These are phyloP conservation scores for Monarcha castaneiventris DNA, from an alignment of 2,113 vertebrate genomes.

Conservation along the genomic window DNA sequence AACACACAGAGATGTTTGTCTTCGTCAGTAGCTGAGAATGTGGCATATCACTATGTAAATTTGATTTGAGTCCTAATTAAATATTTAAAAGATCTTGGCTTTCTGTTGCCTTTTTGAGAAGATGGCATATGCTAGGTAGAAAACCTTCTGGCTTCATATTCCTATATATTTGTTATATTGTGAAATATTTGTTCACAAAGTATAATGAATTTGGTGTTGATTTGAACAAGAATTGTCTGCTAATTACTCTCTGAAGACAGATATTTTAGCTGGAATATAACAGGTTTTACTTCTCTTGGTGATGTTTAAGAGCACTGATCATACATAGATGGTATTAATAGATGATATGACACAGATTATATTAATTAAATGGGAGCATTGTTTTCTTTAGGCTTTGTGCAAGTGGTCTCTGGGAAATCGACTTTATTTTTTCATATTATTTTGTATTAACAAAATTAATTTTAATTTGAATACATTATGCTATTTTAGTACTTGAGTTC, in stretches of 20 bases:
- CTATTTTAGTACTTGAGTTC: not conserved
- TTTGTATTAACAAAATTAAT: not conserved
- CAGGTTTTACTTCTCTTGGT: not conserved
- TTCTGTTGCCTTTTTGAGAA: conserved; percentile 45
- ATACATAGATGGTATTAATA: not conserved
- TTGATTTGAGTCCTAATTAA: conserved; percentile 67
- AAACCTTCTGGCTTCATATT: conserved; percentile 2
- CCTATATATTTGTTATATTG: not conserved
- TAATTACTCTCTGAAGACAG: not conserved
- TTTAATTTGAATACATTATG: not conserved
- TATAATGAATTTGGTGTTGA: not conserved
- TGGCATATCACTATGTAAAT: conserved; percentile 52
- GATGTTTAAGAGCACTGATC: not conserved
- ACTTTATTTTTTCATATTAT: not conserved
- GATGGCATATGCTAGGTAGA: conserved; percentile 27
- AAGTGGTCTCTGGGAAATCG: not conserved
- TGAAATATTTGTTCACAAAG: conserved; percentile 31
- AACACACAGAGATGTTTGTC: conserved; percentile 35
- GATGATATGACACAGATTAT: not conserved
- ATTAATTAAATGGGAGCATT: not conserved
- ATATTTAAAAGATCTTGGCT: conserved; percentile 50
- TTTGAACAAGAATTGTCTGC: not conserved
- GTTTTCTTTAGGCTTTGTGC: not conserved
- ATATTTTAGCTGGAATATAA: conserved; percentile 12
- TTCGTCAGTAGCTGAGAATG: conserved; percentile 45